Evolutionary conservation across 2,797 vertebrate genomes (phyloP).

Genomic region (Sitta carolinensis): DNA sequence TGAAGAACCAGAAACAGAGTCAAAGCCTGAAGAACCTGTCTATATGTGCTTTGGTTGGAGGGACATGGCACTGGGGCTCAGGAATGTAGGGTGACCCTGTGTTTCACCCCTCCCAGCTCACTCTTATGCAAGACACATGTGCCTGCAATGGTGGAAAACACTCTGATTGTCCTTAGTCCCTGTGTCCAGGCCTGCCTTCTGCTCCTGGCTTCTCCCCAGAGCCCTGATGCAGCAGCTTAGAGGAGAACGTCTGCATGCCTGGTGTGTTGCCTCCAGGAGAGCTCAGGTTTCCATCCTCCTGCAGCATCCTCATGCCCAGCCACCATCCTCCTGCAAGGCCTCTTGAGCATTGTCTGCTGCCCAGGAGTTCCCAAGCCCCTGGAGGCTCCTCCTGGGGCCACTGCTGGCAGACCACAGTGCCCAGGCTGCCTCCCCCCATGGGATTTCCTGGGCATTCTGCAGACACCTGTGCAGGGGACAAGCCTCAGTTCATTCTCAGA

Average conservation of each 20-base stretch:
- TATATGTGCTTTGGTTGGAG: background rate
- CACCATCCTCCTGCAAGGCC: background rate
- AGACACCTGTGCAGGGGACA: background rate
- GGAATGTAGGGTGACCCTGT: background rate
- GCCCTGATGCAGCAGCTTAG: background rate
- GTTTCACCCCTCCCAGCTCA: background rate
- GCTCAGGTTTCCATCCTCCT: background rate
- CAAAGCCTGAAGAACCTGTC: background rate
- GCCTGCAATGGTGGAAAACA: background rate
- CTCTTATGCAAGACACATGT: background rate
- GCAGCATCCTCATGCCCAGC: background rate
- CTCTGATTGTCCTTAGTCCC: background rate
- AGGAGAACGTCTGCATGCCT: background rate
- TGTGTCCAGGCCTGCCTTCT: background rate
- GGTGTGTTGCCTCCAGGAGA: background rate
- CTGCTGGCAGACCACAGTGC: background rate
- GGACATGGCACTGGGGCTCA: background rate
- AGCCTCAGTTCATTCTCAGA: background rate
- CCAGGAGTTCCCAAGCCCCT: background rate
- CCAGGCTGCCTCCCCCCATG: background rate
- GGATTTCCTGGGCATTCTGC: background rate
- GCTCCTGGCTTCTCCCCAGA: background rate
- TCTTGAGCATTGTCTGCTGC: background rate
- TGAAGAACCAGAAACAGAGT: background rate
- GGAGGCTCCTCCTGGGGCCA: background rate